Evolutionary conservation across 2,797 vertebrate species (phyloP).

Genomic region (Gouania willdenowi): DNA sequence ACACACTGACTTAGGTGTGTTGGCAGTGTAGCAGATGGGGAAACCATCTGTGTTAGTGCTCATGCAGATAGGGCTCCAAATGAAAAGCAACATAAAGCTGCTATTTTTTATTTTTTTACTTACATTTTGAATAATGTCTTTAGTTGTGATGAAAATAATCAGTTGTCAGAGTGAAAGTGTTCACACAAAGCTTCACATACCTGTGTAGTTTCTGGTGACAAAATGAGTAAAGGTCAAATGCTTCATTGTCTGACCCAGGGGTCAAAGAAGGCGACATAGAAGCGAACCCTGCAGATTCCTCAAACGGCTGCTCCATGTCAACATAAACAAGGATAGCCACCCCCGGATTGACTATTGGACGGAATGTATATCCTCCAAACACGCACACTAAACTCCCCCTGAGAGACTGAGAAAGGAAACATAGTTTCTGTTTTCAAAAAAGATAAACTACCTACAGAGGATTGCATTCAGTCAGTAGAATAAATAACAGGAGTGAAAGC

Average conservation of each 20-base stretch:
- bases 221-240: slow-evolving; percentile 37
- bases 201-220: slow-evolving; percentile 11
- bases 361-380: slow-evolving; percentile 52
- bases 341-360: slow-evolving; percentile 18
- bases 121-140: not conserved
- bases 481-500: slow-evolving; percentile 32
- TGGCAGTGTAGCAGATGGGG: slow-evolving; percentile 49
- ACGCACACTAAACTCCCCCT: slow-evolving; percentile 34
- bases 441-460: slow-evolving; percentile 39
- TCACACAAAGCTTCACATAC: slow-evolving; percentile 1
- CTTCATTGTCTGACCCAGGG: slow-evolving; percentile 39
- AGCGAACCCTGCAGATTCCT: slow-evolving; percentile 29
- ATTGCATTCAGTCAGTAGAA: slow-evolving; percentile 29
- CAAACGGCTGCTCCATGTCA: slow-evolving; percentile 35
- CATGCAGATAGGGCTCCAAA: too few relatives aligned
- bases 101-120: too few relatives aligned
- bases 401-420: slow-evolving; percentile 24
- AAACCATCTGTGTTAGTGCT: slow-evolving; percentile 56
- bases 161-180: too few relatives aligned
- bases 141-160: slow-evolving; percentile 9
- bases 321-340: slow-evolving; percentile 48
- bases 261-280: slow-evolving; percentile 33
- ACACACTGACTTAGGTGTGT: slow-evolving; percentile 46
- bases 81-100: too few relatives aligned
- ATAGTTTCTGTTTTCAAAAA: slow-evolving; percentile 25